A percentile compares a stretch with the other conserved stretches of the same genome.
phyloP scores from a whole-genome alignment of 2,797 vertebrate genomes.

The Tragopan temminckii region DNA sequence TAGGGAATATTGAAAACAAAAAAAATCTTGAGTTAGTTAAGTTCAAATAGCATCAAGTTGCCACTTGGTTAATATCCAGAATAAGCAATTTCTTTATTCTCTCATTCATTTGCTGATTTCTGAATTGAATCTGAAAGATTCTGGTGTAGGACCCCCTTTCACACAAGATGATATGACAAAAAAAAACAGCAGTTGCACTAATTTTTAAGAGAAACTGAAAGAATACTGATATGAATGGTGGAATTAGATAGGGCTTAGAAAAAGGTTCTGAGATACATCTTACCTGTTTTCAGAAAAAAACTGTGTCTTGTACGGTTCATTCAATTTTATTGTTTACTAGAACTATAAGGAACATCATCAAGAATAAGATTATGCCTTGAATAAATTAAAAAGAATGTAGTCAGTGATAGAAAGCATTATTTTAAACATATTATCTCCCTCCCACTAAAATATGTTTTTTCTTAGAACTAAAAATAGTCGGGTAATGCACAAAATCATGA shows the following conservation, averaged over 20 bases:
- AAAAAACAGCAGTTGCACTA: not conserved
- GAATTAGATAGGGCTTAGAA: not conserved
- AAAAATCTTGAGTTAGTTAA: not conserved
- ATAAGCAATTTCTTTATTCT: not conserved
- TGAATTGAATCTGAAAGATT: not conserved
- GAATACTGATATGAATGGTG: not conserved
- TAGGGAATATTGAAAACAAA: not conserved
- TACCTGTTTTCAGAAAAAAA: not conserved
- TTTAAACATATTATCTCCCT: not conserved
- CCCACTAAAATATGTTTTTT: not conserved
- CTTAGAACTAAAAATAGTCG: not conserved
- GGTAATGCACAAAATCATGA: not conserved
- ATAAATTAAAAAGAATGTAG: not conserved
- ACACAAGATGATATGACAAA: not conserved
- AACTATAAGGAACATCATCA: not conserved
- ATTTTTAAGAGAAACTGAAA: not conserved
- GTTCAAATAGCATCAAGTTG: not conserved
- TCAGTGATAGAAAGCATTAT: not conserved
- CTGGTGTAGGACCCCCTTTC: not conserved
- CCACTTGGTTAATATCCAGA: not conserved
- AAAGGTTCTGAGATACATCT: not conserved
- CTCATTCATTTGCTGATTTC: not conserved
- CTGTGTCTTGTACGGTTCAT: rapidly evolving
- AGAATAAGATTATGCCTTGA: not conserved
- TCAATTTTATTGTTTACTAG: not conserved